Base-by-base conservation (phyloP, 2,113 vertebrate genomes). In the Xerus inauris region DNA sequence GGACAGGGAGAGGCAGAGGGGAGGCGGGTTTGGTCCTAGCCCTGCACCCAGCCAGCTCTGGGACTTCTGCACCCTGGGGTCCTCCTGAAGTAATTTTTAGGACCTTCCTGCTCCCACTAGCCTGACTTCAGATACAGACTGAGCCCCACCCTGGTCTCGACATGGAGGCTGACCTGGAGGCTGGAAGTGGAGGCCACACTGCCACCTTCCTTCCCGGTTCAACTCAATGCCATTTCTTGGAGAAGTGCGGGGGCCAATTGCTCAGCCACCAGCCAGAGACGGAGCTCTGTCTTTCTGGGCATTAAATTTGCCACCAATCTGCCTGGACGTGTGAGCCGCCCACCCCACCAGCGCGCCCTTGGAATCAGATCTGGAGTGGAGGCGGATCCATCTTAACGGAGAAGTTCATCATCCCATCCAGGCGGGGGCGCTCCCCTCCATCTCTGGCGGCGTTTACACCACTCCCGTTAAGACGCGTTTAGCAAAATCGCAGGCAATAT, bases 381-480 rank as follows among this genome's bases (percentile, higher is more conserved):
- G 82, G 54, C 0, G 28, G 73, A 80, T 92, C 54, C 73, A 16
- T 90, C 97, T 75, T 95, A 92, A 96, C 96, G 35, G 91, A 94
- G 94, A n/a, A 59, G 91, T 72, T 97, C 97, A 77, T 97, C 95
- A 93, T 87, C 89, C 91, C 0, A 2, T 32, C 35, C 0, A n/a
- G 19, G 2, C 67, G 97, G 80, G 96, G 89, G 3, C 93, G 97
- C 95, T 95, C 82, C 30, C 69, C 85, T 87, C 89, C 92, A 92
- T 95, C 97, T 93, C 64, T 94, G 94, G 96, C 89, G 82, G 86
- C 67, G 10, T 83, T 93, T 59, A 90, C 19, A 9, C 72, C 30
- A 6, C 80, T 73, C 65, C 93, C 6, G 75, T 87, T 94, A 97
- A 82, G 96, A 95, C 14, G 87, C 96, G 42, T 93, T 97, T 82